A percentile compares a stretch with the other conserved stretches of the same genome.
Evolutionary conservation across 2,797 vertebrate genomes (phyloP).

Genomic region (Sebastes matsubarae): DNA sequence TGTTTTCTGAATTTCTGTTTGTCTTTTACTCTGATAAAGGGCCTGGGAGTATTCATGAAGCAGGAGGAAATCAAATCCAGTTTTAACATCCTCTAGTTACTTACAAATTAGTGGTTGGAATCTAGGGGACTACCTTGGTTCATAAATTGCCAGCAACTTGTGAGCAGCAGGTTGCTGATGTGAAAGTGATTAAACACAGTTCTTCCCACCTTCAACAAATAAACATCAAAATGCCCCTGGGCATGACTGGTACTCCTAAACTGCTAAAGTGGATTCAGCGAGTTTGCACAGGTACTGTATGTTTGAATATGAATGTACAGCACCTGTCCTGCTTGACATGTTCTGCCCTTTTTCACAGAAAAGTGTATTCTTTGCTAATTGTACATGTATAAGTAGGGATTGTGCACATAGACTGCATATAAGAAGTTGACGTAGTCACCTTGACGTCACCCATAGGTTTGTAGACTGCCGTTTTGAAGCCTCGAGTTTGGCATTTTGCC

Average conservation of each 20-base stretch:
- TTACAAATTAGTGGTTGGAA: neutral
- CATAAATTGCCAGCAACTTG: constrained; percentile 10
- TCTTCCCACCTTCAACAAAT: constrained; percentile 4
- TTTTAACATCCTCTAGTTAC: constrained; percentile 4
- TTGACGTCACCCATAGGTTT: too few relatives aligned
- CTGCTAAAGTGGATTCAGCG: constrained; percentile 7
- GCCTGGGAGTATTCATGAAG: constrained; percentile 4
- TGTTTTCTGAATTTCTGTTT: constrained; percentile 2
- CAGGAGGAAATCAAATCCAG: neutral
- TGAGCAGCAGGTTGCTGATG: constrained; percentile 10
- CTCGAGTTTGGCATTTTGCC: too few relatives aligned
- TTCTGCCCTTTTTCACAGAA: neutral
- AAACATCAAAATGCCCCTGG: constrained; percentile 3
- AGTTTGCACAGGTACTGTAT: neutral
- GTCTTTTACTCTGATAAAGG: constrained; percentile 8
- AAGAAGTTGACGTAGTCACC: too few relatives aligned
- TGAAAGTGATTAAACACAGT: constrained; percentile 15
- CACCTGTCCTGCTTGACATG: neutral
- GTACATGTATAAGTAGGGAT: neutral
- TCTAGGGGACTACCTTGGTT: constrained; percentile 1
- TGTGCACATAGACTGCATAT: neutral
- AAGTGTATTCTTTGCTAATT: neutral
- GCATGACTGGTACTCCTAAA: neutral
- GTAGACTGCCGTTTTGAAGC: too few relatives aligned
- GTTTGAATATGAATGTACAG: neutral